Percentiles rank a stretch among this genome's conserved stretches.
Evolutionary conservation across 2,888 invertebrate genomes (phyloP).

Genomic region (Oligia strigilis): DNA sequence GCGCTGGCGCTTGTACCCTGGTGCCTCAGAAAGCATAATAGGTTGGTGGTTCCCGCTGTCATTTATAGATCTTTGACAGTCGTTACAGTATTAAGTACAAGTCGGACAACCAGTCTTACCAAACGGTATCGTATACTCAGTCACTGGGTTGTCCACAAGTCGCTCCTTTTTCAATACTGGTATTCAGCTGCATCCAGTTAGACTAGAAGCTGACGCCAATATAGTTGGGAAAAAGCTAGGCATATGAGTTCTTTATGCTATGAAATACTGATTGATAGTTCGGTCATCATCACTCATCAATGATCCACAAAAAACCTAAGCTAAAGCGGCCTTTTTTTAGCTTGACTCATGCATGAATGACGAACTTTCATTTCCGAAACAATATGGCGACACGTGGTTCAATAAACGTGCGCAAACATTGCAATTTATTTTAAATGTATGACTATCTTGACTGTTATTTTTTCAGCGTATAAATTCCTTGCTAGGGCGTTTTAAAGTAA

Average conservation of each 20-base stretch:
- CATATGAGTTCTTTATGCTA: background rate
- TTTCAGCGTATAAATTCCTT: background rate
- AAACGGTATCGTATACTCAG: background rate
- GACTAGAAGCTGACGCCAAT: background rate
- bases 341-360: conserved; percentile 1
- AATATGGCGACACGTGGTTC: conserved; percentile 21
- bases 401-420: conserved; percentile 6
- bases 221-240: background rate
- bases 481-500: background rate
- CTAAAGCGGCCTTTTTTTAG: background rate
- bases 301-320: background rate
- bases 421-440: conserved; percentile 38
- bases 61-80: background rate
- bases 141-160: background rate
- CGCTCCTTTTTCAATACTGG: background rate
- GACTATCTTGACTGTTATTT: conserved; percentile 27
- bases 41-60: background rate
- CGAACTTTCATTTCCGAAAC: conserved; percentile 21
- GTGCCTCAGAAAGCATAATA: too few relatives aligned
- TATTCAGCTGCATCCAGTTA: background rate
- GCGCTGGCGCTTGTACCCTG: too few relatives aligned
- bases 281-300: background rate
- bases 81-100: background rate
- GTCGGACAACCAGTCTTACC: background rate
- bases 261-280: background rate